A percentile compares a stretch with the other conserved stretches of the same genome.
Evolutionary conservation across 2,888 invertebrate genomes (phyloP).

Genomic region (Mythimna impura): DNA sequence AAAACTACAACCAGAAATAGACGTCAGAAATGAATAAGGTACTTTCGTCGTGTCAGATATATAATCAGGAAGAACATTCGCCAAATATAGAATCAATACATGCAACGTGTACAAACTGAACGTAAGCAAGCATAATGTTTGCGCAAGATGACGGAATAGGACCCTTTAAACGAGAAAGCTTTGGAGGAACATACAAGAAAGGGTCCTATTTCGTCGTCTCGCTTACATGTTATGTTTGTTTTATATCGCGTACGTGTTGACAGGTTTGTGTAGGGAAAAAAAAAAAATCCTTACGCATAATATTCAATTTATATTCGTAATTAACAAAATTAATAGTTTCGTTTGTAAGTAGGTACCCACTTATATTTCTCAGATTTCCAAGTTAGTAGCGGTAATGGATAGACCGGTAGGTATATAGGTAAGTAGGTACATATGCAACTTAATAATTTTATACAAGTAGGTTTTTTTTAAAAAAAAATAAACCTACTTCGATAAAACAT

Average conservation of each 20-base stretch:
- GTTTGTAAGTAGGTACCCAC: neutral
- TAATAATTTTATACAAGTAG: too few species aligned
- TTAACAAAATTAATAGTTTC: neutral
- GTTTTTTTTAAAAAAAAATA: too few species aligned
- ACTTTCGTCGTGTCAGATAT: constrained; percentile 15
- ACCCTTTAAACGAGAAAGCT: constrained; percentile 34
- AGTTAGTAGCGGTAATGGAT: neutral
- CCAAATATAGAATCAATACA: constrained; percentile 41
- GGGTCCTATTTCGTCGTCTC: constrained; percentile 28
- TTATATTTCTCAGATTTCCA: neutral
- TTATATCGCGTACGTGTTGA: constrained; percentile 30
- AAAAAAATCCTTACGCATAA: neutral
- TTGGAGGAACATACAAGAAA: constrained; percentile 22
- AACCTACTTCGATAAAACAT: neutral
- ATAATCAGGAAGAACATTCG: constrained; percentile 33
- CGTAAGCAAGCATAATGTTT: constrained; percentile 38
- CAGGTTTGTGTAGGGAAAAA: constrained; percentile 10
- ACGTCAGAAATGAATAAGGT: neutral
- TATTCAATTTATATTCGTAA: constrained; percentile 8
- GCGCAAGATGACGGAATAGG: constrained; percentile 42
- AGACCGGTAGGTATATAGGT: neutral
- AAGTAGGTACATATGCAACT: too few species aligned
- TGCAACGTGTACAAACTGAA: constrained; percentile 44
- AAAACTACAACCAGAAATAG: constrained; percentile 3
- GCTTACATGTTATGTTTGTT: constrained; percentile 40